Conservation (phyloP, 2,113 vertebrate species). For the Tylochromis polylepis region DNA sequence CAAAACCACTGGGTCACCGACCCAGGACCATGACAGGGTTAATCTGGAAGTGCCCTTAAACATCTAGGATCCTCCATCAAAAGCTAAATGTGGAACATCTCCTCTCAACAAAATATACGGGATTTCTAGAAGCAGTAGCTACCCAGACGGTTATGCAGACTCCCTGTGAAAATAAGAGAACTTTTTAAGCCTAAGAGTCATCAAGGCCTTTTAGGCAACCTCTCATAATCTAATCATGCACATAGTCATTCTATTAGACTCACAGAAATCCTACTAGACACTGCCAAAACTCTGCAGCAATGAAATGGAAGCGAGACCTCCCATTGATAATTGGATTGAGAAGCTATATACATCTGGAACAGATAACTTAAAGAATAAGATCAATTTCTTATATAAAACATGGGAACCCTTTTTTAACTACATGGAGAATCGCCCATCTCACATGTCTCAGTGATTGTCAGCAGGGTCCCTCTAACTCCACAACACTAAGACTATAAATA, state of each 20-base stretch:
- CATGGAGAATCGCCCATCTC: neutral
- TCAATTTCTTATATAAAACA: neutral
- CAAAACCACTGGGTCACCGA: too few relatives aligned
- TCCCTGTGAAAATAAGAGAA: neutral
- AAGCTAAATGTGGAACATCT: neutral
- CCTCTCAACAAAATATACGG: neutral
- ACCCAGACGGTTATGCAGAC: neutral
- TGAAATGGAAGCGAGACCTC: accelerated
- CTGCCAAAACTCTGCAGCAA: neutral
- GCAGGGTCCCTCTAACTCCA: neutral
- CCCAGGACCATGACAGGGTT: too few relatives aligned
- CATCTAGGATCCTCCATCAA: neutral
- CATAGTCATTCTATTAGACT: neutral
- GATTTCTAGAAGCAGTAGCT: neutral
- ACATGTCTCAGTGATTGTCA: neutral
- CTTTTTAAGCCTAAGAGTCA: neutral
- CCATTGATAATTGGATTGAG: neutral
- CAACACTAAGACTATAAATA: neutral
- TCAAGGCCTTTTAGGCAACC: neutral
- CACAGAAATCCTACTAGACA: neutral
- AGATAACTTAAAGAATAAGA: neutral
- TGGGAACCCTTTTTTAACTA: neutral
- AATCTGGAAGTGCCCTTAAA: neutral
- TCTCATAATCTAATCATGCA: neutral
- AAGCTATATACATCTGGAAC: neutral